Percentiles rank a stretch among this genome's conserved stretches.
Conservation (phyloP, 2,888 invertebrate species). For the Euphydryas editha region DNA sequence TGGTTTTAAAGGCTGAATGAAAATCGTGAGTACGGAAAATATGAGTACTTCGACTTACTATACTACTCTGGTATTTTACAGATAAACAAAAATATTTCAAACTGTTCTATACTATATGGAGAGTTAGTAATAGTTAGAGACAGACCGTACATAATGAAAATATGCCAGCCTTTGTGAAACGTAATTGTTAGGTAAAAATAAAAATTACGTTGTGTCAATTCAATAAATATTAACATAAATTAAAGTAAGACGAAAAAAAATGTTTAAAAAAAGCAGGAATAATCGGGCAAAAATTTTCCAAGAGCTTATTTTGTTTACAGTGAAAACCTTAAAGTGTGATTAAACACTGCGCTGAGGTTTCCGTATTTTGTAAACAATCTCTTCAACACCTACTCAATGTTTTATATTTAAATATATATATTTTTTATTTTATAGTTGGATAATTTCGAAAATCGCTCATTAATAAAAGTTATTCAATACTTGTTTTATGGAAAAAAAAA, state of each 20-base stretch:
- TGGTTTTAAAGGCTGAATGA: not conserved
- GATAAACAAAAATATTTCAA: too few relatives aligned
- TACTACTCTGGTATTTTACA: not conserved
- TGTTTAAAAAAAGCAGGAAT: not conserved
- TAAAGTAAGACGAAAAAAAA: not conserved
- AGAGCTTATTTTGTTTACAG: not conserved
- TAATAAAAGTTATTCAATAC: too few relatives aligned
- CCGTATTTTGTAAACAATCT: not conserved
- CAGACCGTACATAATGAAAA: too few relatives aligned
- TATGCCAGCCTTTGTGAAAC: too few relatives aligned
- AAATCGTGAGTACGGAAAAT: too few relatives aligned
- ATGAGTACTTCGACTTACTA: not conserved
- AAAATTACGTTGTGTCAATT: too few relatives aligned
- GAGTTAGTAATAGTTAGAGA: too few relatives aligned
- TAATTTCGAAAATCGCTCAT: too few relatives aligned
- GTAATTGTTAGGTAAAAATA: too few relatives aligned
- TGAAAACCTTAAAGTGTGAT: constrained; percentile 8
- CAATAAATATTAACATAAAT: not conserved
- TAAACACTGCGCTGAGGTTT: not conserved
- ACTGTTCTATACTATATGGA: not conserved
- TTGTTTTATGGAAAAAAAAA: too few relatives aligned
- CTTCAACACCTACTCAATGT: not conserved
- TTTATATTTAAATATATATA: not conserved
- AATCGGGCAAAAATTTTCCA: not conserved
- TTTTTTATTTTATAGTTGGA: too few relatives aligned